phyloP scores from a whole-genome alignment of 2,797 vertebrate genomes.

The Clarias pachynema region DNA sequence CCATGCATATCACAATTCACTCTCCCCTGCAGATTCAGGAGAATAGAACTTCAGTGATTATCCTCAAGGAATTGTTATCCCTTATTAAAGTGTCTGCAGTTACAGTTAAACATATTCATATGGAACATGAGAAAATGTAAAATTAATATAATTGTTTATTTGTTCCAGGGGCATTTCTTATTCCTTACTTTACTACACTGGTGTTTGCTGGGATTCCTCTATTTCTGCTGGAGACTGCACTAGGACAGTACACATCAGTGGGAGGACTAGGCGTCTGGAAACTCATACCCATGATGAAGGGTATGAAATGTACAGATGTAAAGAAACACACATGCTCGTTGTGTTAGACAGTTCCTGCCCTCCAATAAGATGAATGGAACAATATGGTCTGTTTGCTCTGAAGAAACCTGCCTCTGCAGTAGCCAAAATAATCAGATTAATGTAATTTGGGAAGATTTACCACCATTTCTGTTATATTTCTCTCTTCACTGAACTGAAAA shows the following conservation, averaged over 20 bases:
- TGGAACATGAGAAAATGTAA: neutral
- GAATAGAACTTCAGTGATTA: neutral
- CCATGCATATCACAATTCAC: neutral
- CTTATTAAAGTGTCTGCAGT: neutral
- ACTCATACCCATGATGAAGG: conserved; percentile 94
- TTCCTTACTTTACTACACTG: conserved; percentile 88
- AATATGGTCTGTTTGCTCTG: neutral
- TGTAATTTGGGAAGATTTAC: neutral
- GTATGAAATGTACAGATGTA: conserved; percentile 63
- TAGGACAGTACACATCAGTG: conserved; percentile 88
- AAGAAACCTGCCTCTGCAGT: neutral
- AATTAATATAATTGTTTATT: neutral
- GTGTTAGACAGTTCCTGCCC: neutral
- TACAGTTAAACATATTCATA: neutral
- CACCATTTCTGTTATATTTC: neutral
- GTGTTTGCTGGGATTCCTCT: conserved; percentile 92
- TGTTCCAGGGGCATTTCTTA: conserved; percentile 85
- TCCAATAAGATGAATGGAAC: neutral
- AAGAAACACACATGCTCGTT: neutral
- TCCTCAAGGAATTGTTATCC: neutral
- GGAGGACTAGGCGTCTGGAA: conserved; percentile 91
- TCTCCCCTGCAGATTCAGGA: neutral
- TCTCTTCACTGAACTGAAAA: neutral
- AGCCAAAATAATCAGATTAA: neutral
- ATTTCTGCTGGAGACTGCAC: conserved; percentile 87